A percentile compares a stretch with the other conserved stretches of the same genome.
These are phyloP conservation scores for Lasioglossum figueresi DNA, from an alignment of 2,888 invertebrate species.

Conservation along the genomic window DNA sequence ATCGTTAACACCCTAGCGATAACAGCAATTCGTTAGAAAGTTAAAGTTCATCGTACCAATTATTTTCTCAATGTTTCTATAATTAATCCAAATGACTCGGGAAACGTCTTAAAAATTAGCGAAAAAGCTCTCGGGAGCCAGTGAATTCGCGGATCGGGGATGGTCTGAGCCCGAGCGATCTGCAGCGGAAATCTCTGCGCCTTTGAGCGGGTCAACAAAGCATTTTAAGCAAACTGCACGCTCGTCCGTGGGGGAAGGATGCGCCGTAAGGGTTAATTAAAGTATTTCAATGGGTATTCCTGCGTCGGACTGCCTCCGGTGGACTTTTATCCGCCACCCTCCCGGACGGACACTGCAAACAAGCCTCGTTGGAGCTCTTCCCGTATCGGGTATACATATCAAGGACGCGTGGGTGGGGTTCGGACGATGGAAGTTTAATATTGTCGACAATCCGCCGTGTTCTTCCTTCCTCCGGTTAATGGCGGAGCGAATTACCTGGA, in stretches of 20 bases:
- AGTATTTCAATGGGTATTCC: conserved; percentile 76
- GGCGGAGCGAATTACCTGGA: conserved; percentile 51
- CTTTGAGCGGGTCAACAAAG: conserved; percentile 66
- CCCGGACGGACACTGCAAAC: conserved; percentile 74
- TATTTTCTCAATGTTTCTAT: not conserved
- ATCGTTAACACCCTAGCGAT: not conserved
- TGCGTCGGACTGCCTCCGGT: conserved; percentile 69
- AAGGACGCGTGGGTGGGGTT: conserved; percentile 6
- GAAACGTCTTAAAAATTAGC: not conserved
- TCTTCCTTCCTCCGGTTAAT: conserved; percentile 37
- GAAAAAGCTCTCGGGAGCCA: not conserved
- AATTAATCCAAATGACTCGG: not conserved
- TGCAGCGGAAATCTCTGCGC: conserved; percentile 41
- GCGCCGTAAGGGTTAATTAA: conserved; percentile 76
- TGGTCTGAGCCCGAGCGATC: conserved; percentile 64
- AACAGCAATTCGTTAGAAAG: not conserved
- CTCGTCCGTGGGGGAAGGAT: conserved; percentile 44
- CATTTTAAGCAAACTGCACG: conserved; percentile 68
- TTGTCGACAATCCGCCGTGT: conserved; percentile 61
- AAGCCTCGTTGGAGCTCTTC: conserved; percentile 65
- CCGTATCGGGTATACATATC: conserved; percentile 67
- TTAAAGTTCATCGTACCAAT: not conserved
- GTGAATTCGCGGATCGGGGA: conserved; percentile 54
- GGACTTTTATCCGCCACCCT: conserved; percentile 74
- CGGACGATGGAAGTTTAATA: conserved; percentile 67